phyloP scores from a whole-genome alignment of 2,888 invertebrate species.

The Clanis bilineata region DNA sequence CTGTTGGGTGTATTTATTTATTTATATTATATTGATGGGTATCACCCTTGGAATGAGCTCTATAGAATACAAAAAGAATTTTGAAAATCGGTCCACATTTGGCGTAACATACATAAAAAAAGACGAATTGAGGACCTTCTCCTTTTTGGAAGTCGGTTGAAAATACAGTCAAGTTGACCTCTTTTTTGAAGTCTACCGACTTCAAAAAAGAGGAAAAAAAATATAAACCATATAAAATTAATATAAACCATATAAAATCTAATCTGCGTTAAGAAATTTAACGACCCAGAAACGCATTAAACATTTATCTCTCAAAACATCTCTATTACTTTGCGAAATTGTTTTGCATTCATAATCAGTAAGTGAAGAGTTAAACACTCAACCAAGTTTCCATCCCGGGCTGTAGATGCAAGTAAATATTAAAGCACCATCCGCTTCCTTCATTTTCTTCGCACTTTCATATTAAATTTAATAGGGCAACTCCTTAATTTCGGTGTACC shows the following conservation, averaged over 20 bases:
- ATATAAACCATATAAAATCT: not conserved
- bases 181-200: no score
- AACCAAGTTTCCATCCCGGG: not conserved
- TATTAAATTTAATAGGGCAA: not conserved
- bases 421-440: not conserved
- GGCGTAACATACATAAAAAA: no score
- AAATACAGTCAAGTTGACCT: no score
- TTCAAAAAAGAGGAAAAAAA: no score
- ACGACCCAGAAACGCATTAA: not conserved
- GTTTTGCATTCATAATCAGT: conserved; percentile 15
- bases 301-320: not conserved
- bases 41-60: no score
- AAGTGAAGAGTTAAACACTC: conserved; percentile 2
- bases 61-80: no score
- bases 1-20: no score
- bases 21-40: no score
- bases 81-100: no score
- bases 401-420: not conserved
- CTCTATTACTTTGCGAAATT: conserved; percentile 16
- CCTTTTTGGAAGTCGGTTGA: no score
- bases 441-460: conserved; percentile 1
- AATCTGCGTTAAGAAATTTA: not conserved
- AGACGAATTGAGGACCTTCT: no score
- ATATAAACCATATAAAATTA: no score
- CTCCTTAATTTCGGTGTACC: conserved; percentile 5